Base-by-base conservation (phyloP, 2,797 vertebrate genomes). In the Avahi laniger region DNA sequence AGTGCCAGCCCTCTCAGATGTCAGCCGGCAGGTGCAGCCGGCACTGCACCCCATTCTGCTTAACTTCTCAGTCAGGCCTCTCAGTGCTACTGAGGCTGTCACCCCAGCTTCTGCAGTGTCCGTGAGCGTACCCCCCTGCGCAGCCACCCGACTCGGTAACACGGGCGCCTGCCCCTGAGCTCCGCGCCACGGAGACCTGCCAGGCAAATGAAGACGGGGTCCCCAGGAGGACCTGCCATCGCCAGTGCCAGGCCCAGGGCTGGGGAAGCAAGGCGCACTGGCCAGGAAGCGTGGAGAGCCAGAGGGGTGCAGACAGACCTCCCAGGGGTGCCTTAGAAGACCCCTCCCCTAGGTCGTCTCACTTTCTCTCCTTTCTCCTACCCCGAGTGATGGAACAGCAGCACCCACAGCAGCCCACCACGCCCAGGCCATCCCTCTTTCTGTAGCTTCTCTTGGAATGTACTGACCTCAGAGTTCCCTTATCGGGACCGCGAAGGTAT, bases 1-100 rank as follows among this genome's bases (percentile, higher is more conserved):
- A 97, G 98, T 98, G 98, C 97, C 98, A 97, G 98, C 97, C 96
- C 4, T 97, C 63, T 98, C 81, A 96, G 98, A 98, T 98, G 98
- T 98, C 97, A 96, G 98, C 98, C 78, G 87, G 76, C 0, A 67
- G 57, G 94, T 93, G 79, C 97, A 96, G 98, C 97, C 97, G 98
- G 97, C 98, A 88, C 54, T 97, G 97, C 98, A 98, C 97, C 90
- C 95, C 76, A 5, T 35, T 43, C 41, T 12, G 61, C 26, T 98
- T 98, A 97, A 72, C 95, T 97, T 92, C 76, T 98, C 96, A 98
- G 95, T 98, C 95, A 98, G 97, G 98, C 97, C 97, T 97, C 97
- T 98, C 65, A 97, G 98, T 98, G 33, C 85, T 57, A 89, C 98
- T 98, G 93, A 89, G 70, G 97, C 97, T 97, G 93, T 97, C 98